Base-by-base conservation (phyloP, 1,140 invertebrate species). In the Magallana gigas region DNA sequence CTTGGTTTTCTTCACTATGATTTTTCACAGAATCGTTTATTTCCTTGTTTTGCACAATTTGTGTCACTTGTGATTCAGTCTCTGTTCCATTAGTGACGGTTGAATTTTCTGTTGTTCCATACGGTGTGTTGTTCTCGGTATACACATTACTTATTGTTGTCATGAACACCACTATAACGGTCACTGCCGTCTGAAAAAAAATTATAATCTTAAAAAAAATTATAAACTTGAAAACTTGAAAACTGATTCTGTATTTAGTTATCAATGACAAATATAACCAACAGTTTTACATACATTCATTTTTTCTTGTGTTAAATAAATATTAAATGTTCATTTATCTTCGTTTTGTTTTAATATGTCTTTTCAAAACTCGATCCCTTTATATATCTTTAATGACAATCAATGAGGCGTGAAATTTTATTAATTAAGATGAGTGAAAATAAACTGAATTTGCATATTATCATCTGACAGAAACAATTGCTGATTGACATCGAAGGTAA, bases 211-310 rank as follows among this genome's bases (percentile, higher is more conserved):
- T 71, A 71, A 11, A 71, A 71, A 48, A 48, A 48, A 48, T 48
- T 4, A 48, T 48, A 48, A 48, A 48, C 36, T 48, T 48, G 5
- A 48, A 48, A 48, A 48, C 36, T 48, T 2, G 5, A 48, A 48
- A 48, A 48, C 5, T 48, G 36, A 48, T 48, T 48, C 36, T 48
- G 36, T 48, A 48, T 48, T 23, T 23, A 23, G 23, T 23, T 48
- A 5, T 48, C 36, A 48, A 48, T 48, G 36, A 48, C 36, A 48
- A 48, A 48, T 5, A 48, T 48, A 48, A 48, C 5, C 36, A 48
- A 48, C 36, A 48, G 36, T 48, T 48, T 48, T 48, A 76, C 68
- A 29, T 76, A 76, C 68, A 29, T 76, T 76, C 68, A 76, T 76
- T 18, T 7, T 18, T 76, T 76, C 23, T 76, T 23, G 29, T 8